Conservation (phyloP, 2,797 vertebrate genomes). For the Anolis apletophallus region DNA sequence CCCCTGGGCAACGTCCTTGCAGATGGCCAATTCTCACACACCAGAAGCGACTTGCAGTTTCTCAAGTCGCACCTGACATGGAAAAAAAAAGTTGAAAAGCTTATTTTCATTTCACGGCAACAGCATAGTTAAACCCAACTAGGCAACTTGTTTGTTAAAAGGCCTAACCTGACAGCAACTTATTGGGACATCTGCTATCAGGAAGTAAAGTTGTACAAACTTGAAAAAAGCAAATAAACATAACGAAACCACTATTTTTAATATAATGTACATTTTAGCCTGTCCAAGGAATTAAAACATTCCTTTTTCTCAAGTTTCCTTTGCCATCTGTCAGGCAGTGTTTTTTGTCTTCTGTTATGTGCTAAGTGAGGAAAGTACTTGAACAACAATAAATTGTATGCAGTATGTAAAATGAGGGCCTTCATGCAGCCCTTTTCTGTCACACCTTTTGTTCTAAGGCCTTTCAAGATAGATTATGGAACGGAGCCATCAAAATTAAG, state of each 20-base stretch:
- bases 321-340: neutral
- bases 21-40: too few relatives aligned
- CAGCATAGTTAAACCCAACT: neutral
- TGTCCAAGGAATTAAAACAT: neutral
- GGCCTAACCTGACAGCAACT: neutral
- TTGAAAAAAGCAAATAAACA: neutral
- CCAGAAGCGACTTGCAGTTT: too few relatives aligned
- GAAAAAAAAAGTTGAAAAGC: too few relatives aligned
- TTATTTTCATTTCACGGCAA: too few relatives aligned
- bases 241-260: neutral
- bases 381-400: neutral
- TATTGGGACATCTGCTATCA: neutral
- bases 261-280: neutral
- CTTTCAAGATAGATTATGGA: neutral
- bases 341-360: neutral
- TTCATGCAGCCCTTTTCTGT: neutral
- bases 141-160: neutral
- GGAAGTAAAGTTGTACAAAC: neutral
- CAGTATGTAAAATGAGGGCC: neutral
- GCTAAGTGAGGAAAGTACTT: neutral
- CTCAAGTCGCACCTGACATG: too few relatives aligned
- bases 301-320: neutral
- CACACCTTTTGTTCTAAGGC: conserved; percentile 5
- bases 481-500: conserved; percentile 21
- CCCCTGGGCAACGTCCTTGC: too few relatives aligned